phyloP scores from a whole-genome alignment of 1,140 invertebrate species.

The Neodiprion fabricii region DNA sequence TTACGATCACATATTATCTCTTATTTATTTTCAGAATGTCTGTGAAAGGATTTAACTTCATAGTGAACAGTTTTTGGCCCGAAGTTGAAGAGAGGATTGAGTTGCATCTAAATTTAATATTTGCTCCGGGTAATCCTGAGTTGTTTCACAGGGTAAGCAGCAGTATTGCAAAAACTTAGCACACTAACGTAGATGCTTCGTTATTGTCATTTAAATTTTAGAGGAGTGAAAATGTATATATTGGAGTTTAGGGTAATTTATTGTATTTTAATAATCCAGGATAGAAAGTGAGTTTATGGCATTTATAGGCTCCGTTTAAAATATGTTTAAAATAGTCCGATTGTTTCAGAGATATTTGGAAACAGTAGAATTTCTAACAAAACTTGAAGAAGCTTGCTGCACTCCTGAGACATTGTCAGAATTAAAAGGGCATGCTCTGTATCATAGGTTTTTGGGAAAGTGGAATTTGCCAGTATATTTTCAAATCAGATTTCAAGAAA shows the following conservation, averaged over 20 bases:
- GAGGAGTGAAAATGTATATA: too few relatives aligned
- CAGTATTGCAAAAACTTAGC: neutral
- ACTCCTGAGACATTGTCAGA: conserved; percentile 61
- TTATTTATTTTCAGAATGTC: conserved; percentile 45
- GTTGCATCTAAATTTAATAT: conserved; percentile 80
- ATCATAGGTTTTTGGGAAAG: conserved; percentile 77
- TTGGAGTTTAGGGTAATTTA: too few relatives aligned
- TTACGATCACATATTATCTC: neutral
- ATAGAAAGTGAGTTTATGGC: conserved; percentile 16
- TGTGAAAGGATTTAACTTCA: conserved; percentile 83
- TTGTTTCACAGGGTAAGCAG: conserved; percentile 75
- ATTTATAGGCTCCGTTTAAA: conserved; percentile 15
- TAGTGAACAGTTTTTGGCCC: conserved; percentile 88
- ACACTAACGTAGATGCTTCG: neutral
- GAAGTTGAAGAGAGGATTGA: conserved; percentile 83
- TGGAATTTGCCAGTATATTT: conserved; percentile 97
- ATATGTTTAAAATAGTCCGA: neutral
- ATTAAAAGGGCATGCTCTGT: conserved; percentile 71
- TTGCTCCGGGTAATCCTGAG: conserved; percentile 90
- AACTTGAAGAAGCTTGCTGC: conserved; percentile 74
- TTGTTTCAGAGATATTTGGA: conserved; percentile 74
- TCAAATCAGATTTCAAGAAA: conserved; percentile 92
- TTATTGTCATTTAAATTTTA: neutral
- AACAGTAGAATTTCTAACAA: conserved; percentile 80
- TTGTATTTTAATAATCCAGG: neutral